phyloP scores from a whole-genome alignment of 2,888 invertebrate genomes.

The Tortricodes alternella region DNA sequence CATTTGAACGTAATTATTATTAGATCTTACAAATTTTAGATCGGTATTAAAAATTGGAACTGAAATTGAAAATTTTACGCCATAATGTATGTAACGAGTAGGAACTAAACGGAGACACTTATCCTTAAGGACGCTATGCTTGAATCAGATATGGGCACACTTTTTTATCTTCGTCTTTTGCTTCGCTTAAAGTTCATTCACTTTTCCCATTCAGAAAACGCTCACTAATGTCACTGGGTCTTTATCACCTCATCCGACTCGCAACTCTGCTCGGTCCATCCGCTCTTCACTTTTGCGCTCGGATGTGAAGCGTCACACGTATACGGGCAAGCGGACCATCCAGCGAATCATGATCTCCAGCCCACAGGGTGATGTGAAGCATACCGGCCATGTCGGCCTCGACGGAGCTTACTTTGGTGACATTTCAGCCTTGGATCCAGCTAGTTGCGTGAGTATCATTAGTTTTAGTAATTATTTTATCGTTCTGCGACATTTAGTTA shows the following conservation, averaged over 20 bases:
- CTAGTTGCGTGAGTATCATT: conserved; percentile 65
- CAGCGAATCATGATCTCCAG: conserved; percentile 97
- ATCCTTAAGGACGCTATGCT: too few relatives aligned
- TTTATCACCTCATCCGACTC: conserved; percentile 61
- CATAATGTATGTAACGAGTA: too few relatives aligned
- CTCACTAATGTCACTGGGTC: conserved; percentile 45
- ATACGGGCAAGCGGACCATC: conserved; percentile 85
- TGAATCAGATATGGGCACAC: too few relatives aligned
- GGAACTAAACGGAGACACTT: too few relatives aligned
- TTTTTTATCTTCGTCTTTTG: background rate
- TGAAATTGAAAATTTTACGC: too few relatives aligned
- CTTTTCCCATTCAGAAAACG: conserved; percentile 40
- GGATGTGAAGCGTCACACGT: conserved; percentile 77
- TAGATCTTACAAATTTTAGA: too few relatives aligned
- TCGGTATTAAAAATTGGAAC: too few relatives aligned
- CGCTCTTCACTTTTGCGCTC: conserved; percentile 71
- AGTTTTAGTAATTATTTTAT: background rate
- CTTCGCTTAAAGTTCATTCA: conserved; percentile 35
- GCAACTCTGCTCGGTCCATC: conserved; percentile 59
- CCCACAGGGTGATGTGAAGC: conserved; percentile 98
- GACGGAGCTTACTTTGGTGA: conserved; percentile 99
- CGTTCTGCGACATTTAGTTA: too few relatives aligned
- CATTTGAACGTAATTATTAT: too few relatives aligned
- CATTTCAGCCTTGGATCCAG: conserved; percentile 84
- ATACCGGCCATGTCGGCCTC: conserved; percentile 97